Evolutionary conservation across 2,113 vertebrate species (phyloP).

Genomic region (Tiliqua scincoides): DNA sequence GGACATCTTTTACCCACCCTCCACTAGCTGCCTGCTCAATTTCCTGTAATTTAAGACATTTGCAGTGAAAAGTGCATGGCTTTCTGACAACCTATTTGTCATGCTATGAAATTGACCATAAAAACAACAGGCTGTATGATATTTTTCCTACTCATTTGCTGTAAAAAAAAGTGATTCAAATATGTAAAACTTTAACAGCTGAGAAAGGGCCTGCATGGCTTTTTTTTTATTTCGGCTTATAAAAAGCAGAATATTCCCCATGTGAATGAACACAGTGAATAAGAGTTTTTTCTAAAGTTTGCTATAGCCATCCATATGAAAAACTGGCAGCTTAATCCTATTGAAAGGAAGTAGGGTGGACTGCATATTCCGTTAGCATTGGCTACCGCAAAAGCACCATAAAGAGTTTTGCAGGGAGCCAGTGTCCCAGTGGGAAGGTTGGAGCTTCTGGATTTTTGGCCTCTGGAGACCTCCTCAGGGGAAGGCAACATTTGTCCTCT

Average conservation of each 20-base stretch:
- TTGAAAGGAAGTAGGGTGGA: too few relatives aligned
- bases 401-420: too few relatives aligned
- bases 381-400: too few relatives aligned
- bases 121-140: background rate
- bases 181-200: background rate
- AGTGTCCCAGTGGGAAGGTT: too few relatives aligned
- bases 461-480: too few relatives aligned
- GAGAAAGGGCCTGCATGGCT: background rate
- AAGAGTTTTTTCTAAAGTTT: background rate
- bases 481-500: too few relatives aligned
- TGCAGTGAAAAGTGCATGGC: slow-evolving; percentile 6
- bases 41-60: slow-evolving; percentile 9
- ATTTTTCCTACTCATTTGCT: background rate
- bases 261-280: background rate
- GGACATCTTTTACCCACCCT: background rate
- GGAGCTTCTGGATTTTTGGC: too few relatives aligned
- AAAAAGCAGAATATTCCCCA: background rate
- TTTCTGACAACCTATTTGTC: background rate
- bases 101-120: slow-evolving; percentile 3
- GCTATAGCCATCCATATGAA: background rate
- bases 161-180: slow-evolving; percentile 28
- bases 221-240: slow-evolving; percentile 5
- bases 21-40: background rate
- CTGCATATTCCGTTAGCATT: too few relatives aligned
- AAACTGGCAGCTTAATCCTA: background rate